Percentiles rank a stretch among this genome's conserved stretches.
Conservation (phyloP, 2,888 invertebrate genomes). For the Pristionchus mayeri region DNA sequence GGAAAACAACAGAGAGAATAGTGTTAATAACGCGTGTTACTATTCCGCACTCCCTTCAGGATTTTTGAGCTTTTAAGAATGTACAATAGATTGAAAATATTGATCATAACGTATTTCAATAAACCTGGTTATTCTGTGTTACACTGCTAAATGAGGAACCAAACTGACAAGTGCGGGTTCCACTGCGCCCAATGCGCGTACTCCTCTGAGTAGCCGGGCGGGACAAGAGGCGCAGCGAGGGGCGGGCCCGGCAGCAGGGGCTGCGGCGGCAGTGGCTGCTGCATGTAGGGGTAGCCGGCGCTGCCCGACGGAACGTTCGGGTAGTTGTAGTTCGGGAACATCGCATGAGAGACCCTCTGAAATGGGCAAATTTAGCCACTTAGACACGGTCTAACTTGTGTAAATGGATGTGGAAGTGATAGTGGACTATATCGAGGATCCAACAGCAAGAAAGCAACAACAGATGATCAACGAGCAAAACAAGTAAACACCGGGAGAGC, state of each 20-base stretch:
- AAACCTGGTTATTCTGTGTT: too few relatives aligned
- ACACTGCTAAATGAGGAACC: background rate
- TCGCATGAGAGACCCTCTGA: background rate
- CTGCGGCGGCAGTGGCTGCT: slow-evolving; percentile 7
- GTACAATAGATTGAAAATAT: too few relatives aligned
- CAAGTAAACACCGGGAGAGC: background rate
- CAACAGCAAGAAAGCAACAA: too few relatives aligned
- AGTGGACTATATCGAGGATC: too few relatives aligned
- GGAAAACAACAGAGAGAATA: too few relatives aligned
- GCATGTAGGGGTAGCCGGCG: slow-evolving; percentile 30
- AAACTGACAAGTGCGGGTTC: slow-evolving; percentile 27
- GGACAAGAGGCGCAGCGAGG: background rate
- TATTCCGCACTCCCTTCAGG: too few relatives aligned
- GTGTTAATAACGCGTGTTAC: too few relatives aligned
- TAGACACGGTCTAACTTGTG: too few relatives aligned
- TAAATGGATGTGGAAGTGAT: too few relatives aligned
- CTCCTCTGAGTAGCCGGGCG: slow-evolving; percentile 20
- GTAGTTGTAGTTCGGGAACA: slow-evolving; percentile 16
- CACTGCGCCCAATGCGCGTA: slow-evolving; percentile 34
- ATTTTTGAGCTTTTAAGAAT: too few relatives aligned
- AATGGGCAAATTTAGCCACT: background rate
- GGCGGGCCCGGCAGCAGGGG: background rate
- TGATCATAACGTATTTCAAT: too few relatives aligned
- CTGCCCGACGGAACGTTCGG: slow-evolving; percentile 22
- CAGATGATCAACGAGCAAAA: background rate